phyloP scores from a whole-genome alignment of 2,888 invertebrate genomes.

The Congeria kusceri region DNA sequence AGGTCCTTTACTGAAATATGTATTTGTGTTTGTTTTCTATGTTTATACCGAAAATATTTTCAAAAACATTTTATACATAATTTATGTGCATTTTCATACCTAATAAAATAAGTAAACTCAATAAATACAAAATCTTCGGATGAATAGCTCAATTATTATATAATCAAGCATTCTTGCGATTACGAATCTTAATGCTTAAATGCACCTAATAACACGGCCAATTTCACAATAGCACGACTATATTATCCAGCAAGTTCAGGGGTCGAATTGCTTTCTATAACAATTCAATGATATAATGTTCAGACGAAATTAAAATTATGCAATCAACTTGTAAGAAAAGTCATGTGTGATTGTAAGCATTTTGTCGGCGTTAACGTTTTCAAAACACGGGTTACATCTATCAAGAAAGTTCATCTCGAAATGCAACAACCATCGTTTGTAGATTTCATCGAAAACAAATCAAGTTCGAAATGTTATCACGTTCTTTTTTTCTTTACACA shows the following conservation, averaged over 20 bases:
- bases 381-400: slow-evolving; percentile 32
- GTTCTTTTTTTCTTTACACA: background rate
- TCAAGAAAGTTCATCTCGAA: slow-evolving; percentile 33
- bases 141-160: background rate
- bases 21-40: too few relatives aligned
- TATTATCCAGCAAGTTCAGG: slow-evolving; percentile 22
- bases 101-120: too few relatives aligned
- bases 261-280: slow-evolving; percentile 2
- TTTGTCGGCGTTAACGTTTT: too few relatives aligned
- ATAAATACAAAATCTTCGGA: too few relatives aligned
- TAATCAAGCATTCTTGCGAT: background rate
- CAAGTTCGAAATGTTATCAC: background rate
- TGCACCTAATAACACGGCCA: slow-evolving; percentile 26
- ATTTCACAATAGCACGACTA: slow-evolving; percentile 33
- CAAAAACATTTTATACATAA: too few relatives aligned
- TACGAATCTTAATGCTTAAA: slow-evolving; percentile 24
- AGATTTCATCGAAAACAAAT: background rate
- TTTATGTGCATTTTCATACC: too few relatives aligned
- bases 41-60: too few relatives aligned
- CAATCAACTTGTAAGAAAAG: slow-evolving; percentile 15
- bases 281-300: slow-evolving; percentile 26
- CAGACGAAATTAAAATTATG: slow-evolving; percentile 12
- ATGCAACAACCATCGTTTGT: background rate
- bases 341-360: slow-evolving; percentile 18
- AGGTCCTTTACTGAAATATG: too few relatives aligned